Conservation (phyloP, 2,797 vertebrate species). For the Chromobotia macracanthus region DNA sequence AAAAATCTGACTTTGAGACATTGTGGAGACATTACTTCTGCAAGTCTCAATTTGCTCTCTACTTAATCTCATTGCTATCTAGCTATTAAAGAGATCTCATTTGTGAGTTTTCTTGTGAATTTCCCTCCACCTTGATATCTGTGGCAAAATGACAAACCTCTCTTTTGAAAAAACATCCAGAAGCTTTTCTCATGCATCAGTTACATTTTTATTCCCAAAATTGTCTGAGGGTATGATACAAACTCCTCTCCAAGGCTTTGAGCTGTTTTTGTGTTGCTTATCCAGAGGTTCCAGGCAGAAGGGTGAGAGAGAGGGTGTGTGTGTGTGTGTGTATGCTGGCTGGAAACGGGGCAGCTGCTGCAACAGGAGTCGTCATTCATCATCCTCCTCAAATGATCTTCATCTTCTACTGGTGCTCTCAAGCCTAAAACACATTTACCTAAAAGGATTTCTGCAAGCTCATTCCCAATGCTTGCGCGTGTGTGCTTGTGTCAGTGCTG, state of each 20-base stretch:
- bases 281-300: constrained; percentile 31
- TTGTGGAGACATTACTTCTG: not conserved
- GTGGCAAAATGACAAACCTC: constrained; percentile 70
- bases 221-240: constrained; percentile 68
- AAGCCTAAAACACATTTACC: constrained; percentile 72
- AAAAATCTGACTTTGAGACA: no score
- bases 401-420: constrained; percentile 67
- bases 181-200: constrained; percentile 76
- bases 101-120: not conserved
- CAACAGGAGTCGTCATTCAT: constrained; percentile 72
- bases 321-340: constrained; percentile 53
- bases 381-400: constrained; percentile 69
- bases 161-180: constrained; percentile 72
- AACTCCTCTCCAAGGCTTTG: constrained; percentile 68
- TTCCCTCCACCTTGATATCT: constrained; percentile 76
- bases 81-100: not conserved
- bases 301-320: constrained; percentile 9
- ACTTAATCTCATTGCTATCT: not conserved
- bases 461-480: constrained; percentile 20
- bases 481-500: not conserved
- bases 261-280: constrained; percentile 52
- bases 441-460: constrained; percentile 68
- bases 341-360: constrained; percentile 74
- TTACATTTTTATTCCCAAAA: constrained; percentile 74
- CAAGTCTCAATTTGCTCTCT: not conserved